Percentiles rank a stretch among this genome's conserved stretches.
phyloP scores from a whole-genome alignment of 1,140 invertebrate genomes.

The Hylaeus volcanicus region DNA sequence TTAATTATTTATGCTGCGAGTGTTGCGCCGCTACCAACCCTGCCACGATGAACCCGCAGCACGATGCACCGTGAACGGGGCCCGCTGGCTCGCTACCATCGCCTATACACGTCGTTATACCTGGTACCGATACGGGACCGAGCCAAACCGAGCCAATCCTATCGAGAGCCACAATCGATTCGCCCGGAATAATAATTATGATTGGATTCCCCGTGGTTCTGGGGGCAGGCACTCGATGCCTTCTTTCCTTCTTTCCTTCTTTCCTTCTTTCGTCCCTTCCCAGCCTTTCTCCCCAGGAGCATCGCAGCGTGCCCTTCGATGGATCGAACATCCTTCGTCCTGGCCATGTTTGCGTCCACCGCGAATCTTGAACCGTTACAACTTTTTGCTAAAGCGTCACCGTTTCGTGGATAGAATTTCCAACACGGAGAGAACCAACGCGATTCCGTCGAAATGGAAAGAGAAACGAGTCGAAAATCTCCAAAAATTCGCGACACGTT shows the following conservation, averaged over 20 bases:
- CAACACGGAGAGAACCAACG: too few species aligned
- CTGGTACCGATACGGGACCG: constrained; percentile 38
- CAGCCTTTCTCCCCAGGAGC: not conserved
- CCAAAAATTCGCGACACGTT: constrained; percentile 22
- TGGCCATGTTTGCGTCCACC: constrained; percentile 57
- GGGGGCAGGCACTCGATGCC: constrained; percentile 66
- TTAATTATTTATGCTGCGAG: constrained; percentile 80
- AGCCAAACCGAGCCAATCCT: constrained; percentile 75
- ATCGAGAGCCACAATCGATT: constrained; percentile 79
- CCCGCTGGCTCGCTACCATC: constrained; percentile 20
- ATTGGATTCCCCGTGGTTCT: constrained; percentile 77
- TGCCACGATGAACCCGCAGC: constrained; percentile 36
- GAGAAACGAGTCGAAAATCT: constrained; percentile 9
- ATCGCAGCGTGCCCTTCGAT: constrained; percentile 13
- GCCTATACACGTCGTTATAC: constrained; percentile 32
- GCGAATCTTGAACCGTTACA: too few species aligned
- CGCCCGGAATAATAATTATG: constrained; percentile 79
- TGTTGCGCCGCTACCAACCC: constrained; percentile 69
- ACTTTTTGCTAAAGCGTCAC: too few species aligned
- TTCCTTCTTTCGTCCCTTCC: constrained; percentile 31
- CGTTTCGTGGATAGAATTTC: too few species aligned
- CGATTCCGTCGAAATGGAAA: too few species aligned
- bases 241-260: constrained; percentile 38
- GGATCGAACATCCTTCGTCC: constrained; percentile 38
- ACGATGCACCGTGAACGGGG: constrained; percentile 36